Evolutionary conservation across 2,113 vertebrate species (phyloP), one percentile per base, ranked within the genome.

Genomic region (Setophaga coronata): DNA sequence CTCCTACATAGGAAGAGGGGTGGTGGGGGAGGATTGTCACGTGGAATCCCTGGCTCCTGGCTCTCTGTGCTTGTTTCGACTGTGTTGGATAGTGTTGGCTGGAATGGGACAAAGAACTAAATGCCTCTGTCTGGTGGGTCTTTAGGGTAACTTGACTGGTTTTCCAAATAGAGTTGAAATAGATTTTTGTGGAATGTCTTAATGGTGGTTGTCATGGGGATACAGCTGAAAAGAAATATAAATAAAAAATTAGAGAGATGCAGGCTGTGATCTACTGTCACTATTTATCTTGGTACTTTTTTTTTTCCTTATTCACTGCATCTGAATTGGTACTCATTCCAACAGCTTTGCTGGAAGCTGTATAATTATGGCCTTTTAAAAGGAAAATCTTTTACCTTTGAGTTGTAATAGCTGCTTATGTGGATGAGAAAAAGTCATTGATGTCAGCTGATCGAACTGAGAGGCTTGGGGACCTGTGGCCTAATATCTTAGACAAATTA

Each of bases 201-300:
- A 83, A 70, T 0, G 3, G 65, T 48, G 82, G 87, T 97, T 95
- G 93, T 86, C 95, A 96, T 90, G 85, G 93, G 92, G 80, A 96
- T 90, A 92, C 67, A 89, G 47, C 62, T 73, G 82, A 88, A 94
- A 96, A 95, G 81, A 91, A 95, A 93, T 79, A 60, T 66, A 91
- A 87, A 88, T 93, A 73, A 69, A 86, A 88, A 90, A 95, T 94
- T 51, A 92, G 90, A 95, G 58, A 57, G 16, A 51, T 92, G 21
- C 82, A 74, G 93, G 31, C 72, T 95, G 51, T 90, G 82, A 89
- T 94, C 90, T 83, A 24, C 88, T 94, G 89, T 94, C 85, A 92
- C 33, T 92, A 33, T 88, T 92, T 90, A 20, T 78, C 76, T 90
- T 95, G 73, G 64, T 3, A 2, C 2, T 33, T 66, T 47, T 60